These are phyloP conservation scores for Calypte anna DNA, from an alignment of 2,113 vertebrate genomes.

Conservation along the genomic window DNA sequence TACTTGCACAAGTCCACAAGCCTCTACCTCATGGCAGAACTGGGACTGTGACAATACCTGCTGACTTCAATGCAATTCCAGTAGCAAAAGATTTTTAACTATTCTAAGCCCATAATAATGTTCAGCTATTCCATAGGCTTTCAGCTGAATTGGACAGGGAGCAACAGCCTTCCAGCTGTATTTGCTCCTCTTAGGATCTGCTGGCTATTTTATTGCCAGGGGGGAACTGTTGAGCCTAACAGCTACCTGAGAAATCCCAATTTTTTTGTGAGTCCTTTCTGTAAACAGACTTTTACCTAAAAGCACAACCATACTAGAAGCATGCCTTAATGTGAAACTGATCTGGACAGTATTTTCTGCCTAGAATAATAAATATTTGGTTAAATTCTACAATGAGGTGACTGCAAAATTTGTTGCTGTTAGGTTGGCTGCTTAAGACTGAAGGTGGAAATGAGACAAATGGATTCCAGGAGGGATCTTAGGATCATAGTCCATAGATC, in stretches of 20 bases:
- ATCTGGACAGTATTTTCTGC: background rate
- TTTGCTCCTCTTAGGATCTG: background rate
- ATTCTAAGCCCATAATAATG: background rate
- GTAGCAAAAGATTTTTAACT: background rate
- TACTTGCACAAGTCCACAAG: background rate
- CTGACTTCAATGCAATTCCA: background rate
- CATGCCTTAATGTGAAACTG: background rate
- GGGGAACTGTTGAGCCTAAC: background rate
- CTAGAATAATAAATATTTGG: background rate
- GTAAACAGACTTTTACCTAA: background rate
- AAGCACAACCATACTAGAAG: background rate
- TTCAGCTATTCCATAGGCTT: background rate
- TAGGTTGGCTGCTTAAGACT: background rate
- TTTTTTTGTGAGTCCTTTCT: background rate
- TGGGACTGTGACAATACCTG: background rate
- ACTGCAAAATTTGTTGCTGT: background rate
- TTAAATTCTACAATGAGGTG: background rate
- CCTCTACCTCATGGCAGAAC: background rate
- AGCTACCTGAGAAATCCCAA: background rate
- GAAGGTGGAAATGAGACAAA: background rate
- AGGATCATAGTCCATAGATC: background rate
- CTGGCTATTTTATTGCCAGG: background rate
- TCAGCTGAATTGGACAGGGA: background rate
- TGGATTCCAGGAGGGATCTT: background rate
- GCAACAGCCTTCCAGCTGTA: background rate